These are phyloP conservation scores for Macrosiphum euphorbiae DNA, from an alignment of 2,888 invertebrate genomes.

Conservation along the genomic window DNA sequence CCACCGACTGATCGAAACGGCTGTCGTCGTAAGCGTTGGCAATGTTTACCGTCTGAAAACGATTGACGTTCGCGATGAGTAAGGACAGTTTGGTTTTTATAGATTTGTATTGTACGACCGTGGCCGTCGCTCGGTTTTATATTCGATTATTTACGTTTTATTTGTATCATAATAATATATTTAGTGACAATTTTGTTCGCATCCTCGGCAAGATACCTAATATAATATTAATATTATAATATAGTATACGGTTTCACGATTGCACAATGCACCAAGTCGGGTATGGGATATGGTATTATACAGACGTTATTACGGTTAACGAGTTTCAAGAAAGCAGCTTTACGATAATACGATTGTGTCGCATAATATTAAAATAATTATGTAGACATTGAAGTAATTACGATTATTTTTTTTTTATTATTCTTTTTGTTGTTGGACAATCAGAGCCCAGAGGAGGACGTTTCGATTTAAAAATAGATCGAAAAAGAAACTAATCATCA, in stretches of 20 bases:
- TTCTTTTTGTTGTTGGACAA: neutral
- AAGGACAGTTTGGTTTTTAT: neutral
- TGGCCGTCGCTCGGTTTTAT: neutral
- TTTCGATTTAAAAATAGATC: neutral
- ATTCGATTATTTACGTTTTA: neutral
- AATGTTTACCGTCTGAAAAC: slow-evolving; percentile 87
- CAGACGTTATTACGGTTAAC: neutral
- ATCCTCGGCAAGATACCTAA: neutral
- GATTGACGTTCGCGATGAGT: slow-evolving; percentile 46
- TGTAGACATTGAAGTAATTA: neutral
- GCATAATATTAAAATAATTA: neutral
- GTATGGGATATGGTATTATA: neutral
- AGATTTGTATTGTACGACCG: neutral
- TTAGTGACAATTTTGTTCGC: neutral
- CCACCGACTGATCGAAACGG: slow-evolving; percentile 89
- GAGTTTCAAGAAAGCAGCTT: neutral
- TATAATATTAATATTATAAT: neutral
- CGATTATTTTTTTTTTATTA: neutral
- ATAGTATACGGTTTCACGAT: neutral
- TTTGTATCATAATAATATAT: neutral
- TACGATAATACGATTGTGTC: neutral
- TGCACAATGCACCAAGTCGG: neutral
- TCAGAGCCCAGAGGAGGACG: neutral
- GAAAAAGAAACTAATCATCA: neutral
- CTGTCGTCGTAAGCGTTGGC: slow-evolving; percentile 89